Evolutionary conservation across 2,113 vertebrate species (phyloP).

Genomic region (Tychaedon coryphoeus): DNA sequence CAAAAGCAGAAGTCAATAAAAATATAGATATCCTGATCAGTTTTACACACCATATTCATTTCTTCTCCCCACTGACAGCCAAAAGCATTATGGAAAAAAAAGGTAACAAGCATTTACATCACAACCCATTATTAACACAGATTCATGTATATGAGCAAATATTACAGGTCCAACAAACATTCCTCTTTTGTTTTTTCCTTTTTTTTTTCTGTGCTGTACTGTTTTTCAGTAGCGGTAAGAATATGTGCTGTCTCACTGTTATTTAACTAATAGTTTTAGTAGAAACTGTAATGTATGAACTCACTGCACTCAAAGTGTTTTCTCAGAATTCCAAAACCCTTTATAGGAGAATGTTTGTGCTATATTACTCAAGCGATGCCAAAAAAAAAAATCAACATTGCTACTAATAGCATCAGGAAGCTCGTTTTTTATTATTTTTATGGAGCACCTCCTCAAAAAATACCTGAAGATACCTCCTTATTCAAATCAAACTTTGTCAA

Average conservation of each 20-base stretch:
- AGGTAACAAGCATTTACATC: conserved; percentile 46
- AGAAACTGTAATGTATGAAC: neutral
- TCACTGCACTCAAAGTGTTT: neutral
- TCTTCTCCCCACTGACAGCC: conserved; percentile 34
- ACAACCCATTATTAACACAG: conserved; percentile 26
- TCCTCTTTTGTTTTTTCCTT: neutral
- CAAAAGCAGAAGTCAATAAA: conserved; percentile 66
- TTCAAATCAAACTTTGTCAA: neutral
- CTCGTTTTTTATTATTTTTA: neutral
- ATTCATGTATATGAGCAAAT: conserved; percentile 17
- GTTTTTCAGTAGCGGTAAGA: neutral
- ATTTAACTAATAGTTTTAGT: neutral
- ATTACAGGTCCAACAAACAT: neutral
- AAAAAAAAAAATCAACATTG: neutral
- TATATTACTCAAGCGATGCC: neutral
- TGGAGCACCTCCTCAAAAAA: neutral
- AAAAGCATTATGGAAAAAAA: conserved; percentile 26
- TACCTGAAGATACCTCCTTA: neutral
- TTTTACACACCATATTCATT: conserved; percentile 31
- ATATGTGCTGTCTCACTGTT: neutral
- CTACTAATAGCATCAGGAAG: neutral
- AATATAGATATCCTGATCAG: conserved; percentile 62
- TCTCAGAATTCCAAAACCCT: neutral
- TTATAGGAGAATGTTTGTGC: neutral
- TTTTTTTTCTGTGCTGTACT: neutral